Percentiles rank a stretch among this genome's conserved stretches.
These are phyloP conservation scores for Mesoligia furuncula DNA, from an alignment of 2,888 invertebrate genomes.

Conservation along the genomic window DNA sequence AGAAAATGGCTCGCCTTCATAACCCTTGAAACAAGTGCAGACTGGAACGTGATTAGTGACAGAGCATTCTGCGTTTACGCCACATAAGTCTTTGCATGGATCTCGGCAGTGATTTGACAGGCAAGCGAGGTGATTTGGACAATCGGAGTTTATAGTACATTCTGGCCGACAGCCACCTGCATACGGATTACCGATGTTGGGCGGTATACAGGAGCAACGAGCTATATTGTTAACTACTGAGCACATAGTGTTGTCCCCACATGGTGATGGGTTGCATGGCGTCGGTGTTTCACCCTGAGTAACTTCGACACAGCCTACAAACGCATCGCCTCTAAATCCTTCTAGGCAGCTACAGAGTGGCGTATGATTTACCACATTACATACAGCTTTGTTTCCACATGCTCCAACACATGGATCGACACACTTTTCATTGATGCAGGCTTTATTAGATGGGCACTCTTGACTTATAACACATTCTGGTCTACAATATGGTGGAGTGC, in stretches of 20 bases:
- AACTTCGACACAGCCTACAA: constrained; percentile 93
- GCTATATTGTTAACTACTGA: constrained; percentile 92
- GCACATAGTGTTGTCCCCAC: constrained; percentile 96
- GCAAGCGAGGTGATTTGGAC: constrained; percentile 94
- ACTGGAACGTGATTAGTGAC: constrained; percentile 96
- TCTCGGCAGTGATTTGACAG: constrained; percentile 96
- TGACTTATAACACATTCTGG: constrained; percentile 96
- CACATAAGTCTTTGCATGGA: constrained; percentile 96
- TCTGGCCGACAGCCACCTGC: constrained; percentile 96
- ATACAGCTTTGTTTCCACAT: constrained; percentile 95
- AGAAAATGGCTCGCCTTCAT: constrained; percentile 95
- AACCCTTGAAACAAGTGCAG: constrained; percentile 94
- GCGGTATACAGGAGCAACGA: constrained; percentile 96
- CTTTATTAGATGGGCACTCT: constrained; percentile 94
- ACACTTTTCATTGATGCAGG: constrained; percentile 95
- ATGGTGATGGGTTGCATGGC: constrained; percentile 95
- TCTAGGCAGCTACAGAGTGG: constrained; percentile 95
- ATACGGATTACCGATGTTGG: constrained; percentile 96
- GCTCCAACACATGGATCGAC: constrained; percentile 94
- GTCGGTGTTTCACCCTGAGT: constrained; percentile 84
- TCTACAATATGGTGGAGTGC: constrained; percentile 95
- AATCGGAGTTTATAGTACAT: constrained; percentile 95
- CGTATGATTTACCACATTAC: constrained; percentile 94
- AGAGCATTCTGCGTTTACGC: constrained; percentile 94
- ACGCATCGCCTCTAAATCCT: constrained; percentile 96